Evolutionary conservation across 2,888 invertebrate species (phyloP).

Genomic region (Dexiosoma caninum): DNA sequence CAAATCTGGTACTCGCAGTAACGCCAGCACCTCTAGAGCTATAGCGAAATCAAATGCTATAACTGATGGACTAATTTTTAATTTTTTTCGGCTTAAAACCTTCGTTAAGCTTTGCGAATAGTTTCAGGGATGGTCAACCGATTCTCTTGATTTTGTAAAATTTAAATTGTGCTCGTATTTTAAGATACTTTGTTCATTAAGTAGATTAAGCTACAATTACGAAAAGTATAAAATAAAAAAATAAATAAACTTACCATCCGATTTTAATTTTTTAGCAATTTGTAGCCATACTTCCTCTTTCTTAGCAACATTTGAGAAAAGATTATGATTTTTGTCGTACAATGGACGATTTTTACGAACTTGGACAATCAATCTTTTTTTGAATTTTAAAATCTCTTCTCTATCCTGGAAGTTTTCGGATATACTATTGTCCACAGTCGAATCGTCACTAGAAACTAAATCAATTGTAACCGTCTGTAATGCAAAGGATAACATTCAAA

Average conservation of each 20-base stretch:
- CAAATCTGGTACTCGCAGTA: too few relatives aligned
- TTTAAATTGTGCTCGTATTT: too few relatives aligned
- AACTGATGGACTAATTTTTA: too few relatives aligned
- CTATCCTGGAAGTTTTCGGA: not conserved
- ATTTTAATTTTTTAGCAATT: slow-evolving; percentile 65
- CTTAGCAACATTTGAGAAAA: slow-evolving; percentile 65
- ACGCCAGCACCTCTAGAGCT: too few relatives aligned
- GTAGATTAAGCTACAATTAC: too few relatives aligned
- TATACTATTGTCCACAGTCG: not conserved
- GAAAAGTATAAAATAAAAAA: too few relatives aligned
- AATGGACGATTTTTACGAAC: slow-evolving; percentile 67
- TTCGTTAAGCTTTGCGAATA: too few relatives aligned
- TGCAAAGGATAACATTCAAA: not conserved
- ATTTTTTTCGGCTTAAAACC: too few relatives aligned
- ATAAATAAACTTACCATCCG: slow-evolving; percentile 59
- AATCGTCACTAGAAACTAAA: slow-evolving; percentile 32
- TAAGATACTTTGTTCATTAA: too few relatives aligned
- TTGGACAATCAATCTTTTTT: slow-evolving; percentile 66
- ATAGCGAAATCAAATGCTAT: too few relatives aligned
- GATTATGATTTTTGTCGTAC: slow-evolving; percentile 67
- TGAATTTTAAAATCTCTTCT: slow-evolving; percentile 24
- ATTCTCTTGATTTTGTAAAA: too few relatives aligned
- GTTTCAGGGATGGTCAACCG: too few relatives aligned
- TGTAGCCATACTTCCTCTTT: slow-evolving; percentile 68
- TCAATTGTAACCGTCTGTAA: slow-evolving; percentile 48